These are phyloP conservation scores for Hypolimnas misippus DNA, from an alignment of 2,888 invertebrate genomes.

Conservation along the genomic window DNA sequence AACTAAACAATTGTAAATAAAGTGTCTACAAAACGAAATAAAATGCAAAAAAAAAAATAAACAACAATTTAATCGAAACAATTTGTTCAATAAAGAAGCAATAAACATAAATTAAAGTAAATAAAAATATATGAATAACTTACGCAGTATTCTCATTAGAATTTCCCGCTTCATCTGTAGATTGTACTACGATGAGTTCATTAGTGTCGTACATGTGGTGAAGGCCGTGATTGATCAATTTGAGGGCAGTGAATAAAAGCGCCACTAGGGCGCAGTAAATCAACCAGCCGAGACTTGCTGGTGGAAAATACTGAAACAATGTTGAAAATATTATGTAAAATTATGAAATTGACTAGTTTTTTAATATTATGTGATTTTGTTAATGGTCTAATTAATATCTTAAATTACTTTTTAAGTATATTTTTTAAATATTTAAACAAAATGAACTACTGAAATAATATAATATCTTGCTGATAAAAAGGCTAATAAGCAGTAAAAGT, in stretches of 20 bases:
- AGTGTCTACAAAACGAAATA: slow-evolving; percentile 30
- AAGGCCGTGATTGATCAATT: slow-evolving; percentile 93
- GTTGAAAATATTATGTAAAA: background rate
- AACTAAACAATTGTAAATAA: slow-evolving; percentile 46
- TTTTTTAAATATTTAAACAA: no score
- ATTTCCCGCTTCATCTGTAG: slow-evolving; percentile 81
- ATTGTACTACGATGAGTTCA: slow-evolving; percentile 87
- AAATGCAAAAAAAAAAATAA: slow-evolving; percentile 7
- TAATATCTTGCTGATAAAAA: no score
- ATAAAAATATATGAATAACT: slow-evolving; percentile 49
- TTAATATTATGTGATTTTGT: no score
- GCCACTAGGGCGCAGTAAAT: slow-evolving; percentile 93
- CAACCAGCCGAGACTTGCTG: slow-evolving; percentile 92
- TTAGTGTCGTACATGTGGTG: slow-evolving; percentile 97
- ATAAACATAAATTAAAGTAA: background rate
- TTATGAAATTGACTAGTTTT: no score
- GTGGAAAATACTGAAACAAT: slow-evolving; percentile 91
- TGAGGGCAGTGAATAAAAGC: slow-evolving; percentile 91
- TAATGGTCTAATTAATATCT: no score
- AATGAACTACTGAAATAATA: no score
- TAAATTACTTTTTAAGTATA: no score
- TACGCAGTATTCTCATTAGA: slow-evolving; percentile 74
- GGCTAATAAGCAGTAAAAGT: no score
- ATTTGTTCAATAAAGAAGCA: background rate
- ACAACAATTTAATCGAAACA: background rate